Evolutionary conservation across 2,888 invertebrate genomes (phyloP), one percentile per base, ranked within the genome.

Genomic region (Macrophya annulata): DNA sequence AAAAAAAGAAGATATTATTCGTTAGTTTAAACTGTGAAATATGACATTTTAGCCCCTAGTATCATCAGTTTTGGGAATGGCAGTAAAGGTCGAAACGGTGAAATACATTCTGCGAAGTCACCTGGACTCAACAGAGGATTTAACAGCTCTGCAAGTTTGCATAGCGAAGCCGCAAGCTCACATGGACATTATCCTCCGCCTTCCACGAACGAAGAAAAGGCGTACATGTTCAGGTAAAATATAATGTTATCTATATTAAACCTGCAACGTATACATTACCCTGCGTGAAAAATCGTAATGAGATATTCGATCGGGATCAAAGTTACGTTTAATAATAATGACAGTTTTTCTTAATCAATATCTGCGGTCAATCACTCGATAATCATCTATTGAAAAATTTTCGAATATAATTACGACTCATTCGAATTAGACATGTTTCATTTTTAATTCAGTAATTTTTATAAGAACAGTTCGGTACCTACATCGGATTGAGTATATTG

Each of bases 141-240:
- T 83, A 84, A 84, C 76, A 85, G 84, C 45, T 62, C 84, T 9
- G 48, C 74, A 65, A 85, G 85, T 37, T 76, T 84, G 48, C 85
- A 65, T 37, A 85, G 85, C 76, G 85, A 85, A 84, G 85, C 59
- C 68, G 76, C 84, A n/a, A 85, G 85, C 51, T 84, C 62, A 5
- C 84, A 84, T 37, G 85, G 91, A 89, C 86, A 90, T 88, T 88
- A 85, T 72, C 90, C 91, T 17, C 89, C 89, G 68, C 87, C 91
- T 62, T 91, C 92, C 59, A 90, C 91, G n/a, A 87, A 89, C 83
- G 90, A 91, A 85, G 92, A 93, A 86, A 93, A 93, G 88, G 89
- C 89, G 86, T 90, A 90, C 72, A 91, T 93, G 90, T 93, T 93
- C 89, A 93, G 90, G 93, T 93, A 87, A 89, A 45, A 43, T 43